These are phyloP conservation scores for Syrista parreyssii DNA, from an alignment of 2,888 invertebrate species.

Conservation along the genomic window DNA sequence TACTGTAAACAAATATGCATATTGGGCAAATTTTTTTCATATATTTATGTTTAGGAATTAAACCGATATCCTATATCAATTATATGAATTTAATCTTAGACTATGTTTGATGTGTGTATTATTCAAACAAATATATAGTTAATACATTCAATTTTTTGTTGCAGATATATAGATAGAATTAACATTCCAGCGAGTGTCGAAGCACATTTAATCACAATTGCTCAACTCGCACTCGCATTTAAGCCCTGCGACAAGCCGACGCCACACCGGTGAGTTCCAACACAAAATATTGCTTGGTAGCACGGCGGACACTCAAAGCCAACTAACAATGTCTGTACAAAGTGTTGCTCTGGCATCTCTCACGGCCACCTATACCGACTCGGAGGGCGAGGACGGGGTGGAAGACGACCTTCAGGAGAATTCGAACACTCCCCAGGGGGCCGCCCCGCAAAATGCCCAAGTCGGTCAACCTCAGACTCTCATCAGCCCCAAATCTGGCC, in stretches of 20 bases:
- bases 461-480: conserved; percentile 53
- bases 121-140: background rate
- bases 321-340: conserved; percentile 66
- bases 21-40: background rate
- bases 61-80: background rate
- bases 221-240: conserved; percentile 22
- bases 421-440: conserved; percentile 57
- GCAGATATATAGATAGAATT: conserved; percentile 16
- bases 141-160: conserved; percentile 2
- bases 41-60: too few species aligned
- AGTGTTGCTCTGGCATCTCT: conserved; percentile 81
- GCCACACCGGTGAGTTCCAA: conserved; percentile 62
- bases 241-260: conserved; percentile 29
- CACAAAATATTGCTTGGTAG: conserved; percentile 64
- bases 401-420: conserved; percentile 73
- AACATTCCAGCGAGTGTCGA: conserved; percentile 27
- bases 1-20: too few species aligned
- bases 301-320: conserved; percentile 62
- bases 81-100: background rate
- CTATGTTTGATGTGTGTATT: background rate
- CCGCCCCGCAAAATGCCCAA: conserved; percentile 56
- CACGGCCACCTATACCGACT: conserved; percentile 91
- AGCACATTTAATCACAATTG: conserved; percentile 25
- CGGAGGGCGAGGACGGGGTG: conserved; percentile 87
- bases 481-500: conserved; percentile 58